Conservation (phyloP, 1,140 invertebrate genomes). For the Pachypsylla venusta region DNA sequence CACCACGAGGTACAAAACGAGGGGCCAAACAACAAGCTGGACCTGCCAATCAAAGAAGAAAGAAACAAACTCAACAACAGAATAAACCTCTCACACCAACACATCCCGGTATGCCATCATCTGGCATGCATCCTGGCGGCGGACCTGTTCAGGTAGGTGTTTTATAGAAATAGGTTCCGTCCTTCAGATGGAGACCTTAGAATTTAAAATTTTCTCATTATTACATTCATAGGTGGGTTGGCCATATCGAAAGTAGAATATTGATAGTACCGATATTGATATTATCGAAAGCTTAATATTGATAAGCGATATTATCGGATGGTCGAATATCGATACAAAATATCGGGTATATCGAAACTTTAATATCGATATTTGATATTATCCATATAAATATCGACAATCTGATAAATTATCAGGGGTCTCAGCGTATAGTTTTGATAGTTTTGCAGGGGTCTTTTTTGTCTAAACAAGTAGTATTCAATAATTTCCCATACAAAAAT, state of each 20-base stretch:
- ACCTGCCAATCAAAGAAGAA: conserved; percentile 19
- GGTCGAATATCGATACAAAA: conserved; percentile 1
- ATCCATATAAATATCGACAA: too few species aligned
- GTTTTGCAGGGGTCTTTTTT: too few species aligned
- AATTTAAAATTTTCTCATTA: background rate
- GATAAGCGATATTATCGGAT: too few species aligned
- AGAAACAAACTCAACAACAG: conserved; percentile 21
- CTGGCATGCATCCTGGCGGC: conserved; percentile 21
- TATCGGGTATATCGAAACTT: too few species aligned
- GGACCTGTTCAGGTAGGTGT: conserved; percentile 19
- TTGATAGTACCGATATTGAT: too few species aligned
- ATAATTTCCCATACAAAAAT: too few species aligned
- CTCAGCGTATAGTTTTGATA: too few species aligned
- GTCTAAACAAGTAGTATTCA: too few species aligned
- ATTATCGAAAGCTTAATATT: too few species aligned
- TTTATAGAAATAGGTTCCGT: background rate
- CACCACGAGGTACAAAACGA: conserved; percentile 26
- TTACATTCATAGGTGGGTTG: background rate
- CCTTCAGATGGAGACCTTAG: conserved; percentile 1
- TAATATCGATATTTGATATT: too few species aligned
- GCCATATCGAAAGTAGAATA: too few species aligned
- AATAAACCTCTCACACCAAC: conserved; percentile 22
- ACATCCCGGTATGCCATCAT: conserved; percentile 19
- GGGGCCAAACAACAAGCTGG: conserved; percentile 19
- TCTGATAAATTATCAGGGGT: too few species aligned